Base-by-base conservation (phyloP, 2,888 invertebrate genomes). In the Drosophila pegasa region DNA sequence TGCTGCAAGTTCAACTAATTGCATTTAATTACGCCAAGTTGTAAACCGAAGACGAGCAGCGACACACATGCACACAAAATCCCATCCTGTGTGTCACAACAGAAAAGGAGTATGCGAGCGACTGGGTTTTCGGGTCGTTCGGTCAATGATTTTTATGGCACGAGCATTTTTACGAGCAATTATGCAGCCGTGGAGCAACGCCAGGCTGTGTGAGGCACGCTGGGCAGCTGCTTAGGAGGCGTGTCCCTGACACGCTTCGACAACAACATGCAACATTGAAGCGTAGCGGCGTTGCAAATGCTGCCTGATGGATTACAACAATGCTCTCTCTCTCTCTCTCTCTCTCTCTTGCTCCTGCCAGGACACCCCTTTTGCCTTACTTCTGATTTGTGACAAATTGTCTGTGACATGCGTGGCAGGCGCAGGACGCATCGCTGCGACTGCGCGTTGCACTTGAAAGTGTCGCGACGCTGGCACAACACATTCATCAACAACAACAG, bases 301-400 rank as follows among this genome's bases (percentile, higher is more conserved):
- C 61, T 43, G 47, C 61, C 59, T 89, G 89, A 87, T 89, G 87
- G 84, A 87, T 87, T 89, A 68, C 74, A 69, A 35, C 43, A 22
- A n/a, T n/a, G 14, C 31, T 58, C 33, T 38, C 22, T 12, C n/a
- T 9, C 29, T 22, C 38, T 25, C 16, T 22, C 20, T 41, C 16
- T 27, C 10, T n/a, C 33, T 38, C 16, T 20, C 31, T 14, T 1
- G 40, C n/a, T 16, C 16, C 31, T n/a, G 22, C 8, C 38, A 60
- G 79, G 71, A 74, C 82, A 86, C 87, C 87, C 84, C 78, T 88
- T 86, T 80, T 88, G 85, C 76, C 55, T 86, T 84, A 78, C 71
- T 80, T 85, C 73, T 85, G 88, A 85, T 85, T 78, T 81, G 81
- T 87, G 80, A 84, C 81, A 89, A 87, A 87, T 87, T 71, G 75